Base-by-base conservation (phyloP, 2,797 vertebrate genomes). In the Clarias fuscus region DNA sequence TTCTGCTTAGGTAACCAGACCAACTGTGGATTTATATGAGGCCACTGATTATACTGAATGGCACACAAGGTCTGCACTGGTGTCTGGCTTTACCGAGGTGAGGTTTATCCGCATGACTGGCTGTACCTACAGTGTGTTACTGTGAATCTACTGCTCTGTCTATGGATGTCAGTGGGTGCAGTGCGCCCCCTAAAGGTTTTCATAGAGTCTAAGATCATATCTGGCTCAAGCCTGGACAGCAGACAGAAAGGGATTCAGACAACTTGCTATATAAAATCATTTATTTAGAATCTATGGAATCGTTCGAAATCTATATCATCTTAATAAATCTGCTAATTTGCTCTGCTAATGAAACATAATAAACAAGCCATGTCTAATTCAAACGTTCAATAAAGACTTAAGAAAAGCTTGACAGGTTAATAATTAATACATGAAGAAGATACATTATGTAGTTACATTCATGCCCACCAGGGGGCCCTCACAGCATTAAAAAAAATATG, bases 151-250 rank as follows among this genome's bases (percentile, higher is more conserved):
- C 17, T 62, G 14, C 24, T 78, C 48, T 53, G 56, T 84, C 72
- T 64, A n/a, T 64, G 76, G 37, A 86, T 68, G 83, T 88, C 75
- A 87, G 85, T 86, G 75, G 83, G 86, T 89, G 62, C 67, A 92
- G 91, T 90, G 56, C 88, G 93, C 94, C 94, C 94, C 90, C 94
- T 94, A 92, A 89, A 91, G 95, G 92, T 13, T 78, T 56, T 91
- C 70, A 68, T 61, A 11, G 18, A 83, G 6, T 33, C 37, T 22
- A 13, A 67, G 3, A n/a, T 7, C 58, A 56, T 71, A 71, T 83
- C 82, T 92, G 81, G 91, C 89, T 73, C 48, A 62, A 61, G 37
- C 43, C 68, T 82, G 20, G n/a, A 82, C 17, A 6, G n/a, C 80
- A 56, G 43, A 82, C 18, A 56, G 91, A 90, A 90, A 73, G 58